Percentiles rank a stretch among this genome's conserved stretches.
Evolutionary conservation across 2,888 invertebrate species (phyloP).

Genomic region (Trichogramma evanescens): DNA sequence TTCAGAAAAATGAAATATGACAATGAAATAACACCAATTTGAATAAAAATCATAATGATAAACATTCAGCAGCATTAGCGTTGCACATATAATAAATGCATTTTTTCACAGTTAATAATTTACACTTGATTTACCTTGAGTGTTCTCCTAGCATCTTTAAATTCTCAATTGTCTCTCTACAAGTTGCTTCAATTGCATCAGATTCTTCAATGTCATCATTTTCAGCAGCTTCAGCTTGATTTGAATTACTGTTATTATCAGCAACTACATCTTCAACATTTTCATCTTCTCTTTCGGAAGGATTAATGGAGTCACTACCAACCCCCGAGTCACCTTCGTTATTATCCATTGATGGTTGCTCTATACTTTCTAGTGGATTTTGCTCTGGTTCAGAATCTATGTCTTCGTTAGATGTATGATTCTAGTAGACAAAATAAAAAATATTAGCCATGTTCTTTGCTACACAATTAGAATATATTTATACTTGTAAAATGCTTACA

Average conservation of each 20-base stretch:
- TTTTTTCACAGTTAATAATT: neutral
- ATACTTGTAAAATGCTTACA: constrained; percentile 23
- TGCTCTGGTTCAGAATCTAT: constrained; percentile 32
- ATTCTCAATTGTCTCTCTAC: constrained; percentile 45
- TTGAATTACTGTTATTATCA: constrained; percentile 33
- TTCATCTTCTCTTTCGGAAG: constrained; percentile 43
- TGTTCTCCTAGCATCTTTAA: constrained; percentile 43
- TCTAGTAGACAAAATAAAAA: constrained; percentile 27
- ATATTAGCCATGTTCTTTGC: neutral
- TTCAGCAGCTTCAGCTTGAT: constrained; percentile 29
- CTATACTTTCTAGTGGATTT: constrained; percentile 37
- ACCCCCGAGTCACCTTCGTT: constrained; percentile 46
- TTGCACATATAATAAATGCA: neutral
- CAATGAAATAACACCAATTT: neutral
- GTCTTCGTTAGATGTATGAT: constrained; percentile 31
- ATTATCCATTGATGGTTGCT: constrained; percentile 38
- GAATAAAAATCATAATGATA: constrained; percentile 3
- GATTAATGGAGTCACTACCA: constrained; percentile 45
- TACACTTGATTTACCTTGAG: constrained; percentile 34
- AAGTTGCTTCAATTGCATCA: constrained; percentile 40
- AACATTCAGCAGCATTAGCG: neutral
- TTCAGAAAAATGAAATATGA: too few relatives aligned
- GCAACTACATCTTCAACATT: constrained; percentile 39
- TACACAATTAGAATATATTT: neutral
- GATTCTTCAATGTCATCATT: constrained; percentile 40